A percentile compares a stretch with the other conserved stretches of the same genome.
Evolutionary conservation across 2,797 vertebrate genomes (phyloP).

Genomic region (Notoglanidium macrostoma): DNA sequence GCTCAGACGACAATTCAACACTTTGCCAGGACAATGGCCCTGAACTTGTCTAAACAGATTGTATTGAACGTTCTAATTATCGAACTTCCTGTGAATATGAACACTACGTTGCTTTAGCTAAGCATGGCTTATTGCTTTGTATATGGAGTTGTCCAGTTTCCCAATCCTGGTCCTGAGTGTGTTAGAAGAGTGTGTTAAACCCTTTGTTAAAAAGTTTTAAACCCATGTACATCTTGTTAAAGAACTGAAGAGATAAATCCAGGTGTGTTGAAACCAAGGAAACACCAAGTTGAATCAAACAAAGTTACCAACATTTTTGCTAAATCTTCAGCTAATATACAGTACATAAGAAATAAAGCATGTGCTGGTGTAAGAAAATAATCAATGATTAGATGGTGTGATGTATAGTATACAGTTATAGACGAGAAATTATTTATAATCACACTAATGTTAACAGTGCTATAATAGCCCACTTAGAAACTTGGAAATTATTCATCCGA

Average conservation of each 20-base stretch:
- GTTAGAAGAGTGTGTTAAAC: too few species aligned
- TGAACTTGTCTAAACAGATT: slow-evolving; percentile 18
- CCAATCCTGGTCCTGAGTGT: background rate
- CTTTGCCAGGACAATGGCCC: background rate
- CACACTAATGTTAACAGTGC: background rate
- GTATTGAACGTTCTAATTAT: background rate
- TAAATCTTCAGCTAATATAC: background rate
- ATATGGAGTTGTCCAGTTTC: background rate
- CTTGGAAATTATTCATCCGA: slow-evolving; percentile 56
- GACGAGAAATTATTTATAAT: background rate
- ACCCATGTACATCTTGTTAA: background rate
- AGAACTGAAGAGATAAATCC: background rate
- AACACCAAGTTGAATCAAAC: background rate
- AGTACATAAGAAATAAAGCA: background rate
- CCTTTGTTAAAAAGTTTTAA: background rate
- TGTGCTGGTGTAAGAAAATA: slow-evolving; percentile 3
- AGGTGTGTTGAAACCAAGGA: background rate
- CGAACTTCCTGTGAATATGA: background rate
- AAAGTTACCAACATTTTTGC: background rate
- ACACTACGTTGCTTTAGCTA: background rate
- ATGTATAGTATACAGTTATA: background rate
- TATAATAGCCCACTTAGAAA: background rate
- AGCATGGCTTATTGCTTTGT: too few species aligned
- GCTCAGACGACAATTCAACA: background rate
- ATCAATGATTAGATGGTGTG: background rate